Base-by-base conservation (phyloP, 1,140 invertebrate genomes). In the Mya arenaria region DNA sequence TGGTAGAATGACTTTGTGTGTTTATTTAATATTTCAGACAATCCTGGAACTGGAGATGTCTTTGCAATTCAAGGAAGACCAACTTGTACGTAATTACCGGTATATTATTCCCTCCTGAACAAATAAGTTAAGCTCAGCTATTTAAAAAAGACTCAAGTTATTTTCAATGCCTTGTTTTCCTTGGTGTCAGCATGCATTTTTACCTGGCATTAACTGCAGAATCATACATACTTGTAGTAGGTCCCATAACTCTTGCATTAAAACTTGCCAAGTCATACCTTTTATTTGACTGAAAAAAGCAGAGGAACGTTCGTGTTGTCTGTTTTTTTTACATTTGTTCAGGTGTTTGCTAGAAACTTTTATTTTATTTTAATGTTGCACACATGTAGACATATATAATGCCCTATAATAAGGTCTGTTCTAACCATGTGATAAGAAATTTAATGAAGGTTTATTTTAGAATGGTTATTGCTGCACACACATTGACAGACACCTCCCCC, bases 41-140 rank as follows among this genome's bases (percentile, higher is more conserved):
- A 83, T 60, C 63, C 85, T 37, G 85, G 71, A 44, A 74, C 77
- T 36, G 88, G 88, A 73, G 88, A 89, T 84, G 87, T 89, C 0
- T 85, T 89, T 66, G 88, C 85, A n/a, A 88, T 89, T 28, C 77
- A 87, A 28, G 88, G 81, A 17, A 87, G 87, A 48, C 55, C 79
- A 39, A 60, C 68, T 37, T 82, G 79, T 71, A 82, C 41, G 68
- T 58, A 52, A 15, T 19, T 75, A 1, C 19, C 13, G 25, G 19
- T 34, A 19, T 66, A 8, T 19, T 10, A 32, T 17, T 19, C 19
- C 5, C 34, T 32, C 19, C 6, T 8, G 13, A 10, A n/a, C 0
- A 41, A 5, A 56, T 34, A 17, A 30, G 44, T n/a, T 34, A n/a
- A 30, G 56, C 0, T n/a, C 30, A 34, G 13, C n/a, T 19, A 1